A percentile compares a stretch with the other conserved stretches of the same genome.
These are phyloP conservation scores for Eclectus roratus DNA, from an alignment of 2,113 vertebrate genomes.

Conservation along the genomic window DNA sequence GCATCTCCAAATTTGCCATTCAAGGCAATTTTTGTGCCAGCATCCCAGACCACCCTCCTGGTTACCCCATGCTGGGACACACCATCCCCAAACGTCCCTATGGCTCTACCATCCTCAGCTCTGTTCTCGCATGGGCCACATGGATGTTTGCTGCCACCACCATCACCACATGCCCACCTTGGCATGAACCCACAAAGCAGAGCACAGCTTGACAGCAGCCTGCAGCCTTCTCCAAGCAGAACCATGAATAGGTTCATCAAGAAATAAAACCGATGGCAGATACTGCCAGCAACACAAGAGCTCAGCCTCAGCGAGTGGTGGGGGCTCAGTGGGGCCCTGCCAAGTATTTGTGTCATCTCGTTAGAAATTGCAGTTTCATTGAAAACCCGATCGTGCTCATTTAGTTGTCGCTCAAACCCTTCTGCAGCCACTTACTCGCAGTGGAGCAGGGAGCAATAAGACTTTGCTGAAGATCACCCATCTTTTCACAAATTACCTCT, in stretches of 20 bases:
- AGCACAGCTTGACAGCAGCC: fast-evolving
- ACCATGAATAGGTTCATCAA: background rate
- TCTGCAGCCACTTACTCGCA: background rate
- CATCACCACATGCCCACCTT: background rate
- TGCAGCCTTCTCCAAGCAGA: background rate
- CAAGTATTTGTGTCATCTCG: background rate
- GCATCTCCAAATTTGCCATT: background rate
- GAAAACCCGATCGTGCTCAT: background rate
- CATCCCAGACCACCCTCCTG: background rate
- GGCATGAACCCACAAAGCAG: background rate
- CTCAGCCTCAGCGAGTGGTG: background rate
- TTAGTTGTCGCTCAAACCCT: background rate
- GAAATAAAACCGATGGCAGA: background rate
- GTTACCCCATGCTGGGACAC: background rate
- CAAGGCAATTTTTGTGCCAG: background rate
- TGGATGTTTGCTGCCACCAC: background rate
- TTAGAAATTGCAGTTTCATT: background rate
- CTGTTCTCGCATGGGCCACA: background rate
- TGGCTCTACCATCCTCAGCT: background rate
- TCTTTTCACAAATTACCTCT: background rate
- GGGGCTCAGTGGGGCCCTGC: background rate
- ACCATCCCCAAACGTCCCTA: fast-evolving
- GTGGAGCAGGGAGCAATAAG: background rate
- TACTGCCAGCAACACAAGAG: background rate
- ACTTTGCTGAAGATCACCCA: background rate